Base-by-base conservation (phyloP, 2,113 vertebrate species). In the Etia nguti region DNA sequence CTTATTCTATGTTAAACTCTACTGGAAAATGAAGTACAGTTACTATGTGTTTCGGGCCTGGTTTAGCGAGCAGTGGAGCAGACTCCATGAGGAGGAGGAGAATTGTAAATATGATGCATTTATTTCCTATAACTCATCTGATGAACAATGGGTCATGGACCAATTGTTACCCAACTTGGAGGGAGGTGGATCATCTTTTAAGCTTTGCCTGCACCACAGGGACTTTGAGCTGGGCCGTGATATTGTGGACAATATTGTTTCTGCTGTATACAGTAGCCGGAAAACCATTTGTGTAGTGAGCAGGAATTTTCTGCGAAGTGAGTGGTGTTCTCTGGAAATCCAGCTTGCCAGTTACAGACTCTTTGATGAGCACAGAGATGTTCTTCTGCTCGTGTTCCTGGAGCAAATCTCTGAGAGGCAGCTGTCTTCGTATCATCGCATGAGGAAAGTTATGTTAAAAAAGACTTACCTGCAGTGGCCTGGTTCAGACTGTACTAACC, bases 201-300 rank as follows among this genome's bases (percentile, higher is more conserved):
- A 96, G 34, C 97, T 99, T 24, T 99, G 97, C 84, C 95, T 98
- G 3, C 97, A 98, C 87, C 98, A 99, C 88, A 92, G 97, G 3
- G 97, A 99, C 88, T 99, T 99, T 84, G 94, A 97, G 26, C 95
- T 94, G 0, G 98, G 97, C 6, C 93, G 94, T 0, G 83, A 97
- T 81, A 97, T 99, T 15, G 93, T 99, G 15, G 97, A 98, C 92
- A 97, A 98, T 90, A 99, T 99, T 0, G 97, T 98, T 79, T 94
- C 97, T 0, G 96, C 96, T 10, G 96, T 98, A 20, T 97, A 98
- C 81, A 93, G 93, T 83, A 98, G 98, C 82, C 94, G 96, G 4
- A 98, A 97, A 89, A 99, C 97, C 0, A 92, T 98, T 36, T 98
- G 97, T 10, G 94, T 98, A 43, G 94, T 99, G 34, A 98, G 97